Conservation (phyloP, 1,140 invertebrate genomes). For the Ooceraea biroi region DNA sequence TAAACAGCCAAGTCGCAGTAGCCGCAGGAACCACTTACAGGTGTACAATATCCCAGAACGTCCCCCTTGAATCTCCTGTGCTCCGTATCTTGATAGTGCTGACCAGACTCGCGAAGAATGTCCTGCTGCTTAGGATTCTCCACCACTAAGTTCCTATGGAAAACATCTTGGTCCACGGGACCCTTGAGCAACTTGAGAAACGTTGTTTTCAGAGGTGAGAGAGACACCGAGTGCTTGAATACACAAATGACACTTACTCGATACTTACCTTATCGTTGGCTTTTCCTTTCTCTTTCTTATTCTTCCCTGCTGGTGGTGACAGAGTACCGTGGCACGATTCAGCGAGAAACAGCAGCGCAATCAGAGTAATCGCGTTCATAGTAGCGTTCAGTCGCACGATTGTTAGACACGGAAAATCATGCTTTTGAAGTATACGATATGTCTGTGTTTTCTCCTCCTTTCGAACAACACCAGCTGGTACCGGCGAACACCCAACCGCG, state of each 20-base stretch:
- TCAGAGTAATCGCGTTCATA: conserved; percentile 75
- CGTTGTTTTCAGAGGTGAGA: not conserved
- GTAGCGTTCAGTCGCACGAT: conserved; percentile 34
- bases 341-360: conserved; percentile 64
- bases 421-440: not conserved
- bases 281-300: conserved; percentile 76
- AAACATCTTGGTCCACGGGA: conserved; percentile 89
- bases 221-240: not conserved
- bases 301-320: conserved; percentile 75
- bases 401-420: not conserved
- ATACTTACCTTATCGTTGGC: conserved; percentile 73
- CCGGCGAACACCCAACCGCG: too few relatives aligned
- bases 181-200: conserved; percentile 84
- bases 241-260: not conserved
- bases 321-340: conserved; percentile 72
- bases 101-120: conserved; percentile 91
- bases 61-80: conserved; percentile 89
- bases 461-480: too few relatives aligned
- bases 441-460: too few relatives aligned
- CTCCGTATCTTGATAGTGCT: conserved; percentile 90
- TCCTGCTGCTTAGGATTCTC: conserved; percentile 89
- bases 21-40: conserved; percentile 88
- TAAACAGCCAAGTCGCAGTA: not conserved
- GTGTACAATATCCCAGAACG: conserved; percentile 95
- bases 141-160: conserved; percentile 90